Percentiles rank a stretch among this genome's conserved stretches.
Conservation (phyloP, 2,797 vertebrate species). For the Tympanoctomys barrerae region DNA sequence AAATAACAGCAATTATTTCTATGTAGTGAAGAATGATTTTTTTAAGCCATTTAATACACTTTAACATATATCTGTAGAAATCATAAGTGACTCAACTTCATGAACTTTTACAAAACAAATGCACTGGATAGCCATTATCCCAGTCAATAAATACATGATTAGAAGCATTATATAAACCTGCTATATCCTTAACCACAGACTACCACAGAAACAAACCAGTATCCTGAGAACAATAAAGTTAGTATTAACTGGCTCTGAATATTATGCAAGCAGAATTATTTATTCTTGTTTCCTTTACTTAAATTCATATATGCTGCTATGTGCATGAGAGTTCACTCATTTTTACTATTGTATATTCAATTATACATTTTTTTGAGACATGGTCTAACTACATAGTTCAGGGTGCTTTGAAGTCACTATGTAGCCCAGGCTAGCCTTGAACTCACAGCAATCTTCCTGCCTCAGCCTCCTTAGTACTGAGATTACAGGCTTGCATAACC, state of each 20-base stretch:
- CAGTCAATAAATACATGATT: not conserved
- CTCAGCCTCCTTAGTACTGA: not conserved
- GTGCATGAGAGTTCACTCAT: not conserved
- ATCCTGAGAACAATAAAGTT: not conserved
- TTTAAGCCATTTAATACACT: not conserved
- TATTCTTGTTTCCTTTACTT: not conserved
- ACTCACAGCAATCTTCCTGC: not conserved
- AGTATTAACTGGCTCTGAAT: not conserved
- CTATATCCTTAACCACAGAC: not conserved
- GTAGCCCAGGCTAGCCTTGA: not conserved
- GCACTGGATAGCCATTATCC: not conserved
- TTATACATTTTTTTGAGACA: not conserved
- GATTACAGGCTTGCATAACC: not conserved
- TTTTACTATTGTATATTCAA: not conserved
- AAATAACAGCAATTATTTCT: not conserved
- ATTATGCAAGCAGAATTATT: not conserved
- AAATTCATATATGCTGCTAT: not conserved
- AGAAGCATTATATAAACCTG: not conserved
- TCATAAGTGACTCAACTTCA: not conserved
- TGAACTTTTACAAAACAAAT: not conserved
- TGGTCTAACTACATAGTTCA: not conserved
- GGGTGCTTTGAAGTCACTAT: not conserved
- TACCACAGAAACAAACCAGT: not conserved
- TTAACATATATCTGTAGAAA: not conserved
- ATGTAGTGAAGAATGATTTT: not conserved